A percentile compares a stretch with the other conserved stretches of the same genome.
These are phyloP conservation scores for Orbicella faveolata DNA, from an alignment of 64 coral and sea anemone species.

Conservation along the genomic window DNA sequence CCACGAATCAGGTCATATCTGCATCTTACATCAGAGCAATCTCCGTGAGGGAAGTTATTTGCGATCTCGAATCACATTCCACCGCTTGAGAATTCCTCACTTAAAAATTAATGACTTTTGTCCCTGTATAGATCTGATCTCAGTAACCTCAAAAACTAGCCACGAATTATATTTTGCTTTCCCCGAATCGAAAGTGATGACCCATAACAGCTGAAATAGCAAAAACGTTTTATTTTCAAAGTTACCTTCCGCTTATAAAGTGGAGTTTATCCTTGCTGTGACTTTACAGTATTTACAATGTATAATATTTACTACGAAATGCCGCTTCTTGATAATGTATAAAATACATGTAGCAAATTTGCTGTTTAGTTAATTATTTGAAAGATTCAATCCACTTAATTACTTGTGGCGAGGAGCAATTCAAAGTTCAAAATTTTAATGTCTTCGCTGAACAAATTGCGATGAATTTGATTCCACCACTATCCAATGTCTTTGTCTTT, in stretches of 20 bases:
- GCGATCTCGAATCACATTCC: no score
- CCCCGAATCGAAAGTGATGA: background rate
- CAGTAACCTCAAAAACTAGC: background rate
- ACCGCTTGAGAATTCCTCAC: background rate
- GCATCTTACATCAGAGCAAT: no score
- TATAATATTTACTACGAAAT: background rate
- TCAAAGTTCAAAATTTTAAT: conserved; percentile 9
- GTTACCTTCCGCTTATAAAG: background rate
- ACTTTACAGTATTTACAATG: no score
- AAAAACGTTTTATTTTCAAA: background rate
- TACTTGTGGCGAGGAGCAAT: background rate
- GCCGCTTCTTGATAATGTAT: background rate
- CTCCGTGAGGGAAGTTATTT: no score
- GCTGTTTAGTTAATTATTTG: background rate
- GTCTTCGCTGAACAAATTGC: background rate
- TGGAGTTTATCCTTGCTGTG: background rate
- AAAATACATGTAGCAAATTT: background rate
- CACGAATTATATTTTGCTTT: background rate
- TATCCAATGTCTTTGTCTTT: background rate
- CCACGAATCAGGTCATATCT: no score
- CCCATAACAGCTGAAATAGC: background rate
- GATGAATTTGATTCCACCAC: background rate
- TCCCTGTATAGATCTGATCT: conserved; percentile 2
- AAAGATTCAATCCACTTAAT: conserved; percentile 29
- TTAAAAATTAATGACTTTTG: conserved; percentile 45